Base-by-base conservation (phyloP, 2,113 vertebrate genomes). In the Lipophrys pholis region DNA sequence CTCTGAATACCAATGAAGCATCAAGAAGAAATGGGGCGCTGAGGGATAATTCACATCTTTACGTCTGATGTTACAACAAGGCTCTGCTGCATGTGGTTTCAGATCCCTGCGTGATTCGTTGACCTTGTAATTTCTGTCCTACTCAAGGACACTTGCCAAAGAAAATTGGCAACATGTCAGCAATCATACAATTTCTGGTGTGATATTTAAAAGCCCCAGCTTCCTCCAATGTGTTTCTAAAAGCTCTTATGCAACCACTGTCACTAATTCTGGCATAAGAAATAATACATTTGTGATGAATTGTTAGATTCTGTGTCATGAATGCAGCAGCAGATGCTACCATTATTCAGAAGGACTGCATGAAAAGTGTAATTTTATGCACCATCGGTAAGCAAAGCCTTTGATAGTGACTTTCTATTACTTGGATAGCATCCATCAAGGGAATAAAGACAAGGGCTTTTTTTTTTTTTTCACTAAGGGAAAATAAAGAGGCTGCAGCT, bases 401-500 rank as follows among this genome's bases (percentile, higher is more conserved):
- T 62, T 50, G 30, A 70, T 56, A 60, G 16, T 1, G 0, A 43
- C 36, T 68, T 63, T 76, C 52, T 68, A 68, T 72, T 50, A 54
- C 61, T 64, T 55, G 40, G 53, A 62, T 62, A 61, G 61, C 57
- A 72, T 39, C 52, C 30, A 46, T 57, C 16, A 48, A 58, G 14
- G 7, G 45, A 17, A 51, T 50, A 38, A 48, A 68, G 53, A 68
- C 0, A 1, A 54, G 21, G 21, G n/a, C n/a, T n/a, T n/a, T 30
- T 30, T 30, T 30, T 30, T 30, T 30, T 9, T 58, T 75, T 57
- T 54, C 43, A 51, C 11, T 54, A 38, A 55, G 10, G 55, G 4
- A 54, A 42, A 50, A 42, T 53, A 77, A 77, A 70, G 35, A 63
- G 46, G 62, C 48, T 68, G 30, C 48, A 16, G 50, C 56, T 73